A percentile compares a stretch with the other conserved stretches of the same genome.
phyloP scores from a whole-genome alignment of 2,113 vertebrate genomes.

The Aleadryas rufinucha region DNA sequence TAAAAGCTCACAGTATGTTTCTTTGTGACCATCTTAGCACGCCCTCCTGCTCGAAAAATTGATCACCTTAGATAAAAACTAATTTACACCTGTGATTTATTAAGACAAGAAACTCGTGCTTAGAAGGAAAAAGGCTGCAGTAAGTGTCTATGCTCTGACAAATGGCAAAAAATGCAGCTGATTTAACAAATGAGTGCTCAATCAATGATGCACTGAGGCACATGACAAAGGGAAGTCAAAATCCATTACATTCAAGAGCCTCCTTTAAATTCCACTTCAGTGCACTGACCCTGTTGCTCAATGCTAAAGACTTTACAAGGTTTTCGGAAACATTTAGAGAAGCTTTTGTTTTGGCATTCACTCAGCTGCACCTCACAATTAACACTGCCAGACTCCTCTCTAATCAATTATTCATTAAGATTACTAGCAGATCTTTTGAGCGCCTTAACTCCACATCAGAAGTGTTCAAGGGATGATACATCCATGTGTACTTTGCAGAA shows the following conservation, averaged over 20 bases:
- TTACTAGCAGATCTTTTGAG: slow-evolving; percentile 71
- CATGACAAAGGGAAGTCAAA: slow-evolving; percentile 89
- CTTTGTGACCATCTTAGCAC: not conserved
- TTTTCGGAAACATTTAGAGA: slow-evolving; percentile 71
- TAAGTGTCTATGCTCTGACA: slow-evolving; percentile 39
- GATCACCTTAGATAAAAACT: slow-evolving; percentile 27
- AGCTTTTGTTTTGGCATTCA: slow-evolving; percentile 68
- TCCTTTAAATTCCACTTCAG: slow-evolving; percentile 85
- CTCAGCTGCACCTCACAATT: slow-evolving; percentile 72
- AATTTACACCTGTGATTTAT: slow-evolving; percentile 21
- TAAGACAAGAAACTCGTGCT: not conserved
- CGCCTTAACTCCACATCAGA: slow-evolving; percentile 68
- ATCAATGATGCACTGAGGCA: slow-evolving; percentile 86
- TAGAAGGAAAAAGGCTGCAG: slow-evolving; percentile 39
- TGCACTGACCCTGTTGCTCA: slow-evolving; percentile 79
- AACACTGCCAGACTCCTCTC: slow-evolving; percentile 70
- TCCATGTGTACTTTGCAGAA: slow-evolving; percentile 72
- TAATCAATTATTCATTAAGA: slow-evolving; percentile 76
- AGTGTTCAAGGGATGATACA: slow-evolving; percentile 65
- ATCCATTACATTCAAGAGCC: slow-evolving; percentile 84
- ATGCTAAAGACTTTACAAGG: slow-evolving; percentile 76
- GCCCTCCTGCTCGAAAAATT: not conserved
- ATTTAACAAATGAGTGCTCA: slow-evolving; percentile 91
- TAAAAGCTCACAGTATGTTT: not conserved
- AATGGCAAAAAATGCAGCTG: slow-evolving; percentile 72